Evolutionary conservation across 2,888 invertebrate genomes (phyloP).

Genomic region (Nesidiocoris tenuis): DNA sequence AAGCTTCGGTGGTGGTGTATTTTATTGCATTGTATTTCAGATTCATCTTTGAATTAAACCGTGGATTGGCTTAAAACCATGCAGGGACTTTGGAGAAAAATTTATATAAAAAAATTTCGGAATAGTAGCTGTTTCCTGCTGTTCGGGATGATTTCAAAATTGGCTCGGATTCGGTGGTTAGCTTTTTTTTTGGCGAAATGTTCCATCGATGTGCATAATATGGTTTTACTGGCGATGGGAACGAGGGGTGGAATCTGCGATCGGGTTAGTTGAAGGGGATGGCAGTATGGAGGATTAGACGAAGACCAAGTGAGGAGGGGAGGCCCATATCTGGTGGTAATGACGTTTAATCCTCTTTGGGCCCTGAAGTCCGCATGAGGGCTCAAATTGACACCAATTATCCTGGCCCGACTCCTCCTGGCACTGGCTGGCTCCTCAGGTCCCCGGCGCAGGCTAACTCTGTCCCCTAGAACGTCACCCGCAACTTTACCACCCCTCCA

Average conservation of each 20-base stretch:
- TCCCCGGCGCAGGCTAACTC: background rate
- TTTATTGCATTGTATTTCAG: too few species aligned
- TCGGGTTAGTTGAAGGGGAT: background rate
- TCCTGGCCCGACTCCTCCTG: constrained; percentile 33
- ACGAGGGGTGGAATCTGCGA: background rate
- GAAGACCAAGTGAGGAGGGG: background rate
- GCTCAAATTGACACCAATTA: constrained; percentile 49
- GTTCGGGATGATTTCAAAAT: too few species aligned
- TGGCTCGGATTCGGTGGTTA: too few species aligned
- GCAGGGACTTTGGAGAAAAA: too few species aligned
- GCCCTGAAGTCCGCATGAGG: constrained; percentile 40
- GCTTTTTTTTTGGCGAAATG: too few species aligned
- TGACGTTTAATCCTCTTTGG: constrained; percentile 42
- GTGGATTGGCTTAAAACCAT: too few species aligned
- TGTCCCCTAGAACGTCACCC: background rate
- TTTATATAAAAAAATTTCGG: too few species aligned
- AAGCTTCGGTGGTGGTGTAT: too few species aligned
- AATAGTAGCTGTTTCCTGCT: too few species aligned
- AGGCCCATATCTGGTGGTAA: constrained; percentile 41
- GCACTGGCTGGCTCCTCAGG: background rate
- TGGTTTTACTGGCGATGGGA: background rate
- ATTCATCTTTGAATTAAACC: too few species aligned
- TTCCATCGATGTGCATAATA: background rate
- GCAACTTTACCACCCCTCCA: background rate
- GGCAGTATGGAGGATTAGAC: background rate